Evolutionary conservation across 2,797 vertebrate genomes (phyloP).

Genomic region (Macrochelys suwanniensis): DNA sequence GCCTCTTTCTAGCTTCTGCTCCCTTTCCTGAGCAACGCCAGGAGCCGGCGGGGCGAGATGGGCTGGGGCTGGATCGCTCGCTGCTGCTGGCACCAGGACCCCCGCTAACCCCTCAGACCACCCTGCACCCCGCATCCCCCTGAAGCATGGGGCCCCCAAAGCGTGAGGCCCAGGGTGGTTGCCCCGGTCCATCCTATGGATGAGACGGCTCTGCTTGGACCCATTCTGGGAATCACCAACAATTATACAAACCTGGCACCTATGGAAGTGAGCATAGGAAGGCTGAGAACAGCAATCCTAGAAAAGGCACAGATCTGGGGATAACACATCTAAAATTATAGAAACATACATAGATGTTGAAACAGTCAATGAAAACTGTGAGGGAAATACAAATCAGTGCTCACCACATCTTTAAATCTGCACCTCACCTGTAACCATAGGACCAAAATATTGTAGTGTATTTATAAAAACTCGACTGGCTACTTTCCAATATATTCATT

Average conservation of each 20-base stretch:
- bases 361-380: slow-evolving; percentile 27
- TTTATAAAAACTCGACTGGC: slow-evolving; percentile 23
- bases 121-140: no score
- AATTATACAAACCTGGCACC: no score
- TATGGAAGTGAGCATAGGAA: neutral
- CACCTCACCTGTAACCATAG: neutral
- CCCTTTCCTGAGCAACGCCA: no score
- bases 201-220: no score
- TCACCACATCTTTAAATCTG: neutral
- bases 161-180: no score
- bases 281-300: neutral
- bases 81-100: no score
- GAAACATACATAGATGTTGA: slow-evolving; percentile 14
- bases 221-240: no score
- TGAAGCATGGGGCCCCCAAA: no score
- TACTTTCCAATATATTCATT: neutral
- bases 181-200: no score
- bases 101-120: no score
- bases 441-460: neutral
- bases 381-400: neutral
- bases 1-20: no score
- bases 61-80: no score
- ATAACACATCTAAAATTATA: slow-evolving; percentile 3
- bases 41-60: accelerated
- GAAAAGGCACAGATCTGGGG: neutral